Conservation (phyloP, 92 coral and sea anemone species). For the Isaurus tuberculatus region DNA sequence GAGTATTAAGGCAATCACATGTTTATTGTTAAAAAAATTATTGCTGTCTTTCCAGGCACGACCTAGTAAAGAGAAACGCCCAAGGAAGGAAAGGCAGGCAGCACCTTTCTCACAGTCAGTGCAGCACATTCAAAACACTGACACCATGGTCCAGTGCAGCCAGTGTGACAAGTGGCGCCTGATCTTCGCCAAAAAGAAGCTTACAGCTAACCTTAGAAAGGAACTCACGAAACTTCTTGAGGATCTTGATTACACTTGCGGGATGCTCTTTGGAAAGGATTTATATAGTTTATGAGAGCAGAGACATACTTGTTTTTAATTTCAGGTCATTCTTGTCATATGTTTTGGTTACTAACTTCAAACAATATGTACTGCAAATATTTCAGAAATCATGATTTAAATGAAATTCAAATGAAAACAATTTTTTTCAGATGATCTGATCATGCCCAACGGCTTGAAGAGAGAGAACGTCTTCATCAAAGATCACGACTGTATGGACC, state of each 20-base stretch:
- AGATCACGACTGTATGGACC: not conserved
- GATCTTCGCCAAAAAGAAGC: slow-evolving; percentile 55
- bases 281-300: too few relatives aligned
- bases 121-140: slow-evolving; percentile 50
- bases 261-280: slow-evolving; percentile 15
- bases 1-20: too few relatives aligned
- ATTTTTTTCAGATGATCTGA: not conserved
- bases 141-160: slow-evolving; percentile 46
- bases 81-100: slow-evolving; percentile 46
- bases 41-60: too few relatives aligned
- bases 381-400: not conserved
- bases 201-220: slow-evolving; percentile 42
- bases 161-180: slow-evolving; percentile 59
- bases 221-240: slow-evolving; percentile 48
- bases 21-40: too few relatives aligned
- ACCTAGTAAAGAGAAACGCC: slow-evolving; percentile 8
- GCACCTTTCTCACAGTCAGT: slow-evolving; percentile 48
- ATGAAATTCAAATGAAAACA: not conserved
- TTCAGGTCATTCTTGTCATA: too few relatives aligned
- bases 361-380: not conserved
- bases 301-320: too few relatives aligned
- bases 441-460: not conserved
- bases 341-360: not conserved
- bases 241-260: slow-evolving; percentile 46
- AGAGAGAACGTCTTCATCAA: not conserved